These are phyloP conservation scores for Cephus cinctus DNA, from an alignment of 1,140 invertebrate genomes.

Conservation along the genomic window DNA sequence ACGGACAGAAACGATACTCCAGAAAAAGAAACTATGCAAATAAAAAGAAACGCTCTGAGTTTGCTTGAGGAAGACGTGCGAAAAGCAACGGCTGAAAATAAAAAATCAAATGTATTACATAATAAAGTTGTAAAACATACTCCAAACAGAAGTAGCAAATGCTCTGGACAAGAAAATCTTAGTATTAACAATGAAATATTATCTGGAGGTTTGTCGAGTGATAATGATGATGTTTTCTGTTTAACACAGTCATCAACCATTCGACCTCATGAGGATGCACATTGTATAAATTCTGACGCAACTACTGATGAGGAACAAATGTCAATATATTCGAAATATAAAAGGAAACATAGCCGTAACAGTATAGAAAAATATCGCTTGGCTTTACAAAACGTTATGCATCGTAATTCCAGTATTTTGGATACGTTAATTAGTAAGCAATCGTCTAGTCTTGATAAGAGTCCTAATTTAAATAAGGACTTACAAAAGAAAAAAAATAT, in stretches of 20 bases:
- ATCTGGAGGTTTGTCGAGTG: too few species aligned
- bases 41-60: slow-evolving; percentile 20
- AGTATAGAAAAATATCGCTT: slow-evolving; percentile 37
- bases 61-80: slow-evolving; percentile 23
- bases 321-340: slow-evolving; percentile 46
- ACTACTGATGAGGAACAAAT: slow-evolving; percentile 16
- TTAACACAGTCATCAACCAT: neutral
- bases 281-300: neutral
- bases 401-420: neutral
- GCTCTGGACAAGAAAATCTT: too few species aligned
- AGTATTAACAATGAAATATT: too few species aligned
- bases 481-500: neutral
- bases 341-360: slow-evolving; percentile 32
- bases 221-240: neutral
- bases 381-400: slow-evolving; percentile 12
- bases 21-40: neutral
- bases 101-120: slow-evolving; percentile 5
- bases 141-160: neutral
- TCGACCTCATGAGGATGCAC: neutral
- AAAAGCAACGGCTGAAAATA: neutral
- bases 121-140: slow-evolving; percentile 13
- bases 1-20: slow-evolving; percentile 1
- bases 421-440: neutral
- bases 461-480: neutral
- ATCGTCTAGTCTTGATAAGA: neutral